phyloP scores from a whole-genome alignment of 1,140 invertebrate species.

The Diachasmimorpha longicaudata region DNA sequence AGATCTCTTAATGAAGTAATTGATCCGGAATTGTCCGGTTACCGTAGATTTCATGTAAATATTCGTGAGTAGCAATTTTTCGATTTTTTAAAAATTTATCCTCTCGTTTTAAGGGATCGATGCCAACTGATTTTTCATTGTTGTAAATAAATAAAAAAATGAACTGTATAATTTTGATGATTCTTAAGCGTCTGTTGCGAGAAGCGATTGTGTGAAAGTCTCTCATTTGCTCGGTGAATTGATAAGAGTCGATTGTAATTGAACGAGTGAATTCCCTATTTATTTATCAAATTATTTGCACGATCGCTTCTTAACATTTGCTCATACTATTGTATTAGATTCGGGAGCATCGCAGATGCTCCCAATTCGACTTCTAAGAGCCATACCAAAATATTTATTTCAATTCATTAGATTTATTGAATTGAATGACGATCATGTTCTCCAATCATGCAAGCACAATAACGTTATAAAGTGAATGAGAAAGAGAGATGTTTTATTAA shows the following conservation, averaged over 20 bases:
- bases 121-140: constrained; percentile 35
- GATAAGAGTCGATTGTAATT: background rate
- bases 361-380: background rate
- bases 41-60: constrained; percentile 43
- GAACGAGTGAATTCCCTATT: background rate
- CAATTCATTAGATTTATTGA: background rate
- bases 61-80: constrained; percentile 36
- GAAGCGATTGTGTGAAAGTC: constrained; percentile 27
- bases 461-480: background rate
- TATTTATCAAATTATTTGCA: constrained; percentile 18
- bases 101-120: constrained; percentile 33
- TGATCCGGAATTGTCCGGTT: too few species aligned
- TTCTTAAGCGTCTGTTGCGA: constrained; percentile 22
- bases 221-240: background rate
- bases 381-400: background rate
- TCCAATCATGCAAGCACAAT: background rate
- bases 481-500: background rate
- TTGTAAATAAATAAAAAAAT: constrained; percentile 38
- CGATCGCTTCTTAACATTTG: constrained; percentile 27
- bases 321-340: constrained; percentile 19
- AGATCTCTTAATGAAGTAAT: background rate
- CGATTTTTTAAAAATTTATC: constrained; percentile 34
- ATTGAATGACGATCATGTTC: background rate
- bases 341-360: background rate
- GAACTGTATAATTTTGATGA: constrained; percentile 31